Percentiles rank a stretch among this genome's conserved stretches.
phyloP scores from a whole-genome alignment of 2,888 invertebrate genomes.

The Aphidius colemani region DNA sequence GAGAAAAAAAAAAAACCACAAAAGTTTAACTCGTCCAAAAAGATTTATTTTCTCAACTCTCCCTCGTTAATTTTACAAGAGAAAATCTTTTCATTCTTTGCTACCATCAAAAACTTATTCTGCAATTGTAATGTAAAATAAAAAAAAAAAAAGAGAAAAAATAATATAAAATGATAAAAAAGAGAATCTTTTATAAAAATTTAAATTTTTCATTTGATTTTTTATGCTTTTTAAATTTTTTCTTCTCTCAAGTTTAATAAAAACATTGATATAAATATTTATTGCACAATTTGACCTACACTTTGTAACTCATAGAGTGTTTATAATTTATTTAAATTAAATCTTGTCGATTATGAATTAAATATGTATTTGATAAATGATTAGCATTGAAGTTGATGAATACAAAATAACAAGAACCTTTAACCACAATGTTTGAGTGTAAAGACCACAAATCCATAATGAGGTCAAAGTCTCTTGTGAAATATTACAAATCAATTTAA shows the following conservation, averaged over 20 bases:
- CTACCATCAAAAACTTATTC: slow-evolving; percentile 9
- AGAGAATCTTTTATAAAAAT: no score
- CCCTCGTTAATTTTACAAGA: slow-evolving; percentile 17
- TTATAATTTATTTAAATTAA: slow-evolving; percentile 21
- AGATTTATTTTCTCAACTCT: slow-evolving; percentile 17
- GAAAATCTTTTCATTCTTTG: slow-evolving; percentile 8
- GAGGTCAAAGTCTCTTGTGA: no score
- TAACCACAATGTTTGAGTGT: no score
- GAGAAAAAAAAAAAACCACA: background rate
- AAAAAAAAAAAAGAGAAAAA: no score
- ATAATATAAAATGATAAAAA: no score
- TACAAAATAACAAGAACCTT: no score
- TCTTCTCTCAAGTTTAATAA: background rate
- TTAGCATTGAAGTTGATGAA: no score
- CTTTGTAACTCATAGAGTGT: background rate
- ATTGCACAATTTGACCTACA: slow-evolving; percentile 20
- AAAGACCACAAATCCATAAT: no score
- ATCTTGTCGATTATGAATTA: background rate
- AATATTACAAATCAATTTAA: no score
- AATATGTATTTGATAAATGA: no score
- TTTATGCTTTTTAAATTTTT: background rate
- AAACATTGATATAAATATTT: background rate
- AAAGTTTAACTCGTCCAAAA: background rate
- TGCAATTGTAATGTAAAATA: slow-evolving; percentile 13
- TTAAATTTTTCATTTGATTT: background rate